phyloP scores from a whole-genome alignment of 2,888 invertebrate genomes.

The Actias luna region DNA sequence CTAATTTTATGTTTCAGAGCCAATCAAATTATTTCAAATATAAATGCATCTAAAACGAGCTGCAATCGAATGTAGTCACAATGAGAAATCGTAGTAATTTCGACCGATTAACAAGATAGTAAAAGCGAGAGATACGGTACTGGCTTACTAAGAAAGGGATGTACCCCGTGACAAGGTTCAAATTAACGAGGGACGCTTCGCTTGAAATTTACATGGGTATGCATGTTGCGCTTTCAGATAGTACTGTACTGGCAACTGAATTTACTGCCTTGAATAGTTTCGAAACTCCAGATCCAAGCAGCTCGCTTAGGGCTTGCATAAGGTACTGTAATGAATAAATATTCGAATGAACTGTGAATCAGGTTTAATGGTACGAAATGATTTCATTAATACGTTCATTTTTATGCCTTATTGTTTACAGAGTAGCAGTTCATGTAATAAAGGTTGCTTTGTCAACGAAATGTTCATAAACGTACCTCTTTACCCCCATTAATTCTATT shows the following conservation, averaged over 20 bases:
- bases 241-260: slow-evolving; percentile 58
- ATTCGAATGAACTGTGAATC: slow-evolving; percentile 52
- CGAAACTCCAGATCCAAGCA: slow-evolving; percentile 49
- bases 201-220: slow-evolving; percentile 76
- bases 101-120: background rate
- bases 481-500: too few species aligned
- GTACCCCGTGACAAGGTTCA: slow-evolving; percentile 70
- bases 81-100: slow-evolving; percentile 5
- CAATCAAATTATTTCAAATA: background rate
- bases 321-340: slow-evolving; percentile 69
- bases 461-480: too few species aligned
- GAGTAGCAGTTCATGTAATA: background rate
- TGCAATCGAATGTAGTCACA: background rate
- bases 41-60: background rate
- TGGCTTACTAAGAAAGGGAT: slow-evolving; percentile 74
- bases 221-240: slow-evolving; percentile 70
- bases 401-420: background rate
- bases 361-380: slow-evolving; percentile 41
- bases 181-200: slow-evolving; percentile 70
- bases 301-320: slow-evolving; percentile 49
- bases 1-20: background rate
- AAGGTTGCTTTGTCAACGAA: background rate
- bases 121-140: slow-evolving; percentile 36
- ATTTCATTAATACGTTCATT: slow-evolving; percentile 31
- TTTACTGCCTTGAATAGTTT: slow-evolving; percentile 75